These are phyloP conservation scores for Cryptops parisi DNA, from an alignment of 2,888 invertebrate species.

Conservation along the genomic window DNA sequence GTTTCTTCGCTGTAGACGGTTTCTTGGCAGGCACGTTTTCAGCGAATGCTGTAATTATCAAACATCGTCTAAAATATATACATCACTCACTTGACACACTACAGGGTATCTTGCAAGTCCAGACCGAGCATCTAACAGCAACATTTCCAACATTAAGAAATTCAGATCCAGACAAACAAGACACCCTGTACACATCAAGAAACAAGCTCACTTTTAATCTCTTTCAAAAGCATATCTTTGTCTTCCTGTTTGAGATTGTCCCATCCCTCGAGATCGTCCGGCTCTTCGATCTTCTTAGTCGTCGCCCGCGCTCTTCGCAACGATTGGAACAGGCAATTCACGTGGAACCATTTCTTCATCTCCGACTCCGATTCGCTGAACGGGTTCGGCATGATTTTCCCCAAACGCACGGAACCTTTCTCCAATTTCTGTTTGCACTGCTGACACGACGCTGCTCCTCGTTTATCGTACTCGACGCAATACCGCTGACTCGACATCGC, in stretches of 20 bases:
- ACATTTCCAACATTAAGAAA: too few relatives aligned
- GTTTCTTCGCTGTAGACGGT: slow-evolving; percentile 13
- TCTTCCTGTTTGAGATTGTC: slow-evolving; percentile 48
- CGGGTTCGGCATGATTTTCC: slow-evolving; percentile 61
- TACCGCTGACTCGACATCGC: slow-evolving; percentile 34
- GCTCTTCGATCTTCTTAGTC: slow-evolving; percentile 63
- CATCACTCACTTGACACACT: too few relatives aligned
- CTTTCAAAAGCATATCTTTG: slow-evolving; percentile 45
- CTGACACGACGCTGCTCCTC: slow-evolving; percentile 66
- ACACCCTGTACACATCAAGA: too few relatives aligned
- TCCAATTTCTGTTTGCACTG: slow-evolving; percentile 68
- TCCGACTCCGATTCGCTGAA: slow-evolving; percentile 52
- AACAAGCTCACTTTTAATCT: slow-evolving; percentile 45
- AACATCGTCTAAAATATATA: too few relatives aligned
- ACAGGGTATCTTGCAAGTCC: too few relatives aligned
- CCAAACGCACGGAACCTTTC: slow-evolving; percentile 55
- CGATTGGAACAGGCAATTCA: slow-evolving; percentile 61
- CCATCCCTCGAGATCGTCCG: slow-evolving; percentile 63
- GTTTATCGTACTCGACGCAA: slow-evolving; percentile 62
- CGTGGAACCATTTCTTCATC: slow-evolving; percentile 76
- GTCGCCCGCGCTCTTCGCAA: slow-evolving; percentile 62
- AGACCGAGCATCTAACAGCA: too few relatives aligned
- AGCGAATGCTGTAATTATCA: too few relatives aligned
- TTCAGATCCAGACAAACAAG: too few relatives aligned
- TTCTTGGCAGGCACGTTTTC: too few relatives aligned